Conservation (phyloP, 2,888 invertebrate species). For the Macaria notata region DNA sequence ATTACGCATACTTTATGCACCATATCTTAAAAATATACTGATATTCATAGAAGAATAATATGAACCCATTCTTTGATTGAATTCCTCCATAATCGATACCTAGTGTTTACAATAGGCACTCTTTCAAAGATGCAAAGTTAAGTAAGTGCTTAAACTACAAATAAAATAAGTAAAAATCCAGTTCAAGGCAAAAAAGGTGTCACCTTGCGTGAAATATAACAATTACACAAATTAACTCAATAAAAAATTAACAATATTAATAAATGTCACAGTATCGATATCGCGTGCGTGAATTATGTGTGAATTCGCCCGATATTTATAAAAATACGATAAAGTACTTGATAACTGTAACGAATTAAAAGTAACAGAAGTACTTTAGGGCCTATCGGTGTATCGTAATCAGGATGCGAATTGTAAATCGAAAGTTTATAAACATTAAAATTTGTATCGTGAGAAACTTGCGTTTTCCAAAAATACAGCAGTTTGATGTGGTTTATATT, state of each 20-base stretch:
- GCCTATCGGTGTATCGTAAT: slow-evolving; percentile 19
- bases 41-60: too few relatives aligned
- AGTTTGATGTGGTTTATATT: background rate
- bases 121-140: too few relatives aligned
- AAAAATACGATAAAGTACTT: slow-evolving; percentile 7
- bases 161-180: background rate
- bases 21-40: too few relatives aligned
- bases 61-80: too few relatives aligned
- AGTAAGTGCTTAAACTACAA: too few relatives aligned
- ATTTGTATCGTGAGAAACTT: slow-evolving; percentile 17
- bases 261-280: slow-evolving; percentile 10
- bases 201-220: slow-evolving; percentile 12
- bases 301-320: slow-evolving; percentile 3
- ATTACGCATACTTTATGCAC: too few relatives aligned
- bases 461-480: background rate
- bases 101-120: too few relatives aligned
- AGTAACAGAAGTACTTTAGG: slow-evolving; percentile 8
- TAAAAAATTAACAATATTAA: slow-evolving; percentile 11
- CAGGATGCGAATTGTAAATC: slow-evolving; percentile 22
- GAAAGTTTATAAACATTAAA: slow-evolving; percentile 13
- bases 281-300: slow-evolving; percentile 5
- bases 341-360: background rate
- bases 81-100: too few relatives aligned
- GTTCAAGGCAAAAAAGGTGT: slow-evolving; percentile 7
- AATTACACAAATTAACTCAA: slow-evolving; percentile 8